Evolutionary conservation across 2,797 vertebrate species (phyloP).

Genomic region (Kryptolebias ocellatus): DNA sequence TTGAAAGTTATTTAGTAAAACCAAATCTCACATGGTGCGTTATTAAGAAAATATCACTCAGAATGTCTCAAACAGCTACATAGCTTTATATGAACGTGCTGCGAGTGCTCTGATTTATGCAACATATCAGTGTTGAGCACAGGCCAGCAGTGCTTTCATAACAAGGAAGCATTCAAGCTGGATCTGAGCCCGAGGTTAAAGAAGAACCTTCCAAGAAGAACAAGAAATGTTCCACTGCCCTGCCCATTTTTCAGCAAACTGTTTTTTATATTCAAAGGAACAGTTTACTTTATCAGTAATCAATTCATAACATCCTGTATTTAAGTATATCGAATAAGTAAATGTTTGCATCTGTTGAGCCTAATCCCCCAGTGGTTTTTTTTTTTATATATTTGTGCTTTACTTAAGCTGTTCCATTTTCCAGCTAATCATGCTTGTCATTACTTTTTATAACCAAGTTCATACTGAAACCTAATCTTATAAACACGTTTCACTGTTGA

Average conservation of each 20-base stretch:
- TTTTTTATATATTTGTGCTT: not conserved
- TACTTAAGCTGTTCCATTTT: not conserved
- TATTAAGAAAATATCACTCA: slow-evolving; percentile 3
- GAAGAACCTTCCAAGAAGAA: slow-evolving; percentile 51
- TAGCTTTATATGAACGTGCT: slow-evolving; percentile 9
- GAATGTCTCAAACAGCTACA: slow-evolving; percentile 1
- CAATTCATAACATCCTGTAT: slow-evolving; percentile 23
- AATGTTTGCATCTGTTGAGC: slow-evolving; percentile 18
- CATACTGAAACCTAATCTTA: not conserved
- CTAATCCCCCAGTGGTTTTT: not conserved
- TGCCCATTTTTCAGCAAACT: slow-evolving; percentile 12
- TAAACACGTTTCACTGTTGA: not conserved
- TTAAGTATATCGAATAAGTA: slow-evolving; percentile 35
- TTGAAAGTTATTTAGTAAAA: not conserved
- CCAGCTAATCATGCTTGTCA: not conserved
- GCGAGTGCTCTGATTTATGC: slow-evolving; percentile 19
- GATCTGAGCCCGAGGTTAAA: slow-evolving; percentile 44
- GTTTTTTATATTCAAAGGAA: slow-evolving; percentile 52
- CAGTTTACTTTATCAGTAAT: slow-evolving; percentile 54
- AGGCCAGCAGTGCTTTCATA: slow-evolving; percentile 48
- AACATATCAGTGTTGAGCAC: slow-evolving; percentile 23
- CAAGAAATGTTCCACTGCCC: slow-evolving; percentile 39
- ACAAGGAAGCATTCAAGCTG: slow-evolving; percentile 23
- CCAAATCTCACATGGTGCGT: slow-evolving; percentile 7
- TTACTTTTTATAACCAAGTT: not conserved